phyloP scores from a whole-genome alignment of 2,113 vertebrate genomes.

The Rafetus swinhoei region DNA sequence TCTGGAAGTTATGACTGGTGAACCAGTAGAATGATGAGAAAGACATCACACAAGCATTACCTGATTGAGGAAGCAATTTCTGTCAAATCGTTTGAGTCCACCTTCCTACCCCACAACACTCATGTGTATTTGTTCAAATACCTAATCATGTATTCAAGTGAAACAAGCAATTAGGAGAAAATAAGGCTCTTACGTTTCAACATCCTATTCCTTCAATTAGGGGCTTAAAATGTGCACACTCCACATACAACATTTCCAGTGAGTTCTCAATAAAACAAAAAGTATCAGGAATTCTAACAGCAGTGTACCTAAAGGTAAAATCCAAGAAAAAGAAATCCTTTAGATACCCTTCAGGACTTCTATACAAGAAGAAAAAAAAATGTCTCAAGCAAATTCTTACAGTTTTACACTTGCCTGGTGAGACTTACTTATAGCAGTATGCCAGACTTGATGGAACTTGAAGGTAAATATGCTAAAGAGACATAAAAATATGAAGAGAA shows the following conservation, averaged over 20 bases:
- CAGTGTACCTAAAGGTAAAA: neutral
- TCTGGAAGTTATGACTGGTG: conserved; percentile 48
- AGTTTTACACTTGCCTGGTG: neutral
- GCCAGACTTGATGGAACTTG: neutral
- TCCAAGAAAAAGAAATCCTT: neutral
- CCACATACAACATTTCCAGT: neutral
- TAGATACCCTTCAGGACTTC: neutral
- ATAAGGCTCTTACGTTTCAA: conserved; percentile 58
- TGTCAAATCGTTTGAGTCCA: conserved; percentile 43
- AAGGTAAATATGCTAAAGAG: accelerated
- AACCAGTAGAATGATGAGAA: conserved; percentile 17
- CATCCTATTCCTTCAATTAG: conserved; percentile 12
- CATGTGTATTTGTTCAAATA: conserved; percentile 62
- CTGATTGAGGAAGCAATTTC: conserved; percentile 63
- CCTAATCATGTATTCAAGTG: conserved; percentile 63
- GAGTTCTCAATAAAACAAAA: conserved; percentile 34
- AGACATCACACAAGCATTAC: conserved; percentile 23
- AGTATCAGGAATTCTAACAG: too few species aligned
- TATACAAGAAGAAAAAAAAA: neutral
- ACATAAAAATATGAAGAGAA: neutral
- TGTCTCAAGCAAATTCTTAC: neutral
- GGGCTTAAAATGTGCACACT: neutral
- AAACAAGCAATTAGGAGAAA: conserved; percentile 53
- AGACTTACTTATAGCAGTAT: neutral
- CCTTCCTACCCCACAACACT: conserved; percentile 57